These are phyloP conservation scores for Bujurquina vittata DNA, from an alignment of 2,113 vertebrate species.

Conservation along the genomic window DNA sequence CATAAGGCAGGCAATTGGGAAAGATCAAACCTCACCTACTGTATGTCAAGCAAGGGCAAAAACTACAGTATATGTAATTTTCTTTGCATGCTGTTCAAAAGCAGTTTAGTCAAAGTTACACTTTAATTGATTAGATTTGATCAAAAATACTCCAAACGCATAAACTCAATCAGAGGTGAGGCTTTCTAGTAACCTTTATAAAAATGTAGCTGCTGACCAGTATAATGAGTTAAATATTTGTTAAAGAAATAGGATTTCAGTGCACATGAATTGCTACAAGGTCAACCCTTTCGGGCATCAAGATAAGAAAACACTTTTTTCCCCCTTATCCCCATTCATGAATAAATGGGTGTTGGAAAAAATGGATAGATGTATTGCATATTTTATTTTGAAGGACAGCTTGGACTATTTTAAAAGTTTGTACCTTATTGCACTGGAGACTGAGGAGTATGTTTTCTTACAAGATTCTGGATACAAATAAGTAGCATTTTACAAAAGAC, in stretches of 20 bases:
- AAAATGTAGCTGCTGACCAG: neutral
- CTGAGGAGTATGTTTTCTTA: neutral
- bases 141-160: neutral
- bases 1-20: slow-evolving; percentile 61
- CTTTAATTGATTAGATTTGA: neutral
- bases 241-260: neutral
- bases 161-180: neutral
- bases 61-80: slow-evolving; percentile 2
- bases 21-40: slow-evolving; percentile 53
- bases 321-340: neutral
- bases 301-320: neutral
- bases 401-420: neutral
- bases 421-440: neutral
- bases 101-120: neutral
- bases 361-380: neutral
- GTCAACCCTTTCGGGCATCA: neutral
- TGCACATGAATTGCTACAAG: neutral
- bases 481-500: neutral
- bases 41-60: slow-evolving; percentile 66
- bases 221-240: slow-evolving; percentile 1
- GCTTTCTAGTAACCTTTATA: neutral
- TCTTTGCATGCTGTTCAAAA: neutral
- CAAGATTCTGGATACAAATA: neutral
- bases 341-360: neutral
- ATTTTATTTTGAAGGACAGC: neutral